A percentile compares a stretch with the other conserved stretches of the same genome.
These are phyloP conservation scores for Caenorhabditis zanzibari DNA, from an alignment of 2,888 invertebrate genomes.

Conservation along the genomic window DNA sequence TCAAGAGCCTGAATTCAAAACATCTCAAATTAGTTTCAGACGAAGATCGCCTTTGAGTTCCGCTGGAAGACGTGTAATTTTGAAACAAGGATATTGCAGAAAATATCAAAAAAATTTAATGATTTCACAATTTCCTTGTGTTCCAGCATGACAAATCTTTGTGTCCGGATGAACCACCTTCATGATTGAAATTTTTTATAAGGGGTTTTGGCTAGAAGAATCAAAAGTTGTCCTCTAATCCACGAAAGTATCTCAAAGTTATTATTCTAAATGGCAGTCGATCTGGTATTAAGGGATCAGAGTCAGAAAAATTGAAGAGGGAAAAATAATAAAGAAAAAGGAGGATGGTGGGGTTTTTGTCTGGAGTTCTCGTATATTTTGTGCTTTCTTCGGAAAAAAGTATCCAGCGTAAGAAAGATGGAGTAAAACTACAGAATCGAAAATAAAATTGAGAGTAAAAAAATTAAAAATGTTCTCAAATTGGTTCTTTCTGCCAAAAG, in stretches of 20 bases:
- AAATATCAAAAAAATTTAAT: constrained; percentile 18
- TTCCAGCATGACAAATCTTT: constrained; percentile 9
- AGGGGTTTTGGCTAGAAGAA: neutral
- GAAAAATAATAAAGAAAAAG: neutral
- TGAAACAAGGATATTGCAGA: neutral
- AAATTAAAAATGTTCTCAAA: no score
- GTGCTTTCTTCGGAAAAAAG: neutral
- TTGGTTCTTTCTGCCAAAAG: no score
- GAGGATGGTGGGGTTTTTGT: neutral
- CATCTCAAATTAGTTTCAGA: constrained; percentile 8
- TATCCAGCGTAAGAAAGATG: no score
- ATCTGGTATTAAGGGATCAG: constrained; percentile 17
- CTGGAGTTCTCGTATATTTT: neutral
- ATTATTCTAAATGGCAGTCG: constrained; percentile 11
- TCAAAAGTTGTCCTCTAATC: constrained; percentile 18
- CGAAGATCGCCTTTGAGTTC: constrained; percentile 39
- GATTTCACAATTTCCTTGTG: neutral
- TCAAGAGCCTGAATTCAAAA: neutral
- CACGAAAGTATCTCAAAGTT: no score
- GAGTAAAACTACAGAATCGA: no score
- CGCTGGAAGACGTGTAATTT: constrained; percentile 21
- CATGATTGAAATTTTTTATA: neutral
- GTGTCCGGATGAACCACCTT: neutral
- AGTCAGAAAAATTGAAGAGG: constrained; percentile 15
- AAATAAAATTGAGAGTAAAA: no score